phyloP scores from a whole-genome alignment of 2,113 vertebrate genomes.

The Tetraodon nigroviridis region DNA sequence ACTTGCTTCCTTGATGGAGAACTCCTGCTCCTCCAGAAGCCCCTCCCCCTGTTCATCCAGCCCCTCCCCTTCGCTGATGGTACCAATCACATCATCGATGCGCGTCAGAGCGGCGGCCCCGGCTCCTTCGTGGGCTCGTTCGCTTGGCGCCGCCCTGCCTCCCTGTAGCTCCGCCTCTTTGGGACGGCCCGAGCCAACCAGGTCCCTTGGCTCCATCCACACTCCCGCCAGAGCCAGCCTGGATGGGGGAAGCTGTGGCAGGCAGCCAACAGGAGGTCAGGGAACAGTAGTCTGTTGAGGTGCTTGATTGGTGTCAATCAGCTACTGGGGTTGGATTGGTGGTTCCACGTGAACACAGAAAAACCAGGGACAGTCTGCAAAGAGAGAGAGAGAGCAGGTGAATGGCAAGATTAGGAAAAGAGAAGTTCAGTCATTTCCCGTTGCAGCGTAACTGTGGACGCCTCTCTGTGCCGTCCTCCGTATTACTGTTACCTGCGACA shows the following conservation, averaged over 20 bases:
- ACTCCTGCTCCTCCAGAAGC: conserved; percentile 91
- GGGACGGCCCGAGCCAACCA: conserved; percentile 80
- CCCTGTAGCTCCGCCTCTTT: conserved; percentile 83
- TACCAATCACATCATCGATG: conserved; percentile 86
- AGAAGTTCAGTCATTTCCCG: conserved; percentile 28
- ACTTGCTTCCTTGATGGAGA: conserved; percentile 99
- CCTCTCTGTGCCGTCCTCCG: conserved; percentile 38
- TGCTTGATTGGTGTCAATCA: conserved; percentile 49
- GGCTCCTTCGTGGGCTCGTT: conserved; percentile 80
- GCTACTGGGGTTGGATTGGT: conserved; percentile 64
- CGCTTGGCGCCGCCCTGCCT: conserved; percentile 79
- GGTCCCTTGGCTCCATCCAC: conserved; percentile 94
- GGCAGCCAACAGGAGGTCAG: conserved; percentile 59
- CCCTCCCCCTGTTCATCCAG: conserved; percentile 84
- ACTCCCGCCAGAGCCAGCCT: conserved; percentile 69
- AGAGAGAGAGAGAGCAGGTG: conserved; percentile 57
- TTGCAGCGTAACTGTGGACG: conserved; percentile 23
- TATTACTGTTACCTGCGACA: conserved; percentile 36
- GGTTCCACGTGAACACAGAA: conserved; percentile 61
- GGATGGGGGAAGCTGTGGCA: conserved; percentile 64
- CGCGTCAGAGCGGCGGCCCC: conserved; percentile 74
- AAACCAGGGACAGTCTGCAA: conserved; percentile 68
- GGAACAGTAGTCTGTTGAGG: conserved; percentile 47
- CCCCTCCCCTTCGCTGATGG: conserved; percentile 85
- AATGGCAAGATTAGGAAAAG: conserved; percentile 43